Conservation (phyloP, 1,140 invertebrate species). For the Olivierus martensii region DNA sequence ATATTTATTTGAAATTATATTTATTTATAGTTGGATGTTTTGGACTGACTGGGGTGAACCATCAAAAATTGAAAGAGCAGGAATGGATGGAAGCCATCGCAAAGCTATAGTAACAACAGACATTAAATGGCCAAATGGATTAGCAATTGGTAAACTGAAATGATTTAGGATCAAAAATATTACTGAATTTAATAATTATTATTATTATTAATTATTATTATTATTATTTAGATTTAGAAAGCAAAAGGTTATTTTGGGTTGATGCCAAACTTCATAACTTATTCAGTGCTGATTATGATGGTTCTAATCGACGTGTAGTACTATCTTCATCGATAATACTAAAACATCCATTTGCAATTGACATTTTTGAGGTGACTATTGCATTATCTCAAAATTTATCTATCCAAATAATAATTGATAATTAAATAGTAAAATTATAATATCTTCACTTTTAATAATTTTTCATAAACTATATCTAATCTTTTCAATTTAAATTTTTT, state of each 20-base stretch:
- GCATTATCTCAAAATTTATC: no score
- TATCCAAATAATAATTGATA: no score
- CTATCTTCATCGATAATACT: conserved; percentile 37
- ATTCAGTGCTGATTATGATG: conserved; percentile 74
- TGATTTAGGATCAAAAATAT: neutral
- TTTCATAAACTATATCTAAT: no score
- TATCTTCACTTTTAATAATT: no score
- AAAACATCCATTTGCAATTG: conserved; percentile 83
- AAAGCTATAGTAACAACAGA: conserved; percentile 70
- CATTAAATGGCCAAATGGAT: conserved; percentile 89
- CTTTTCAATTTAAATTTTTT: no score
- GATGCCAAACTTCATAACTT: conserved; percentile 89
- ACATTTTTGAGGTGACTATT: conserved; percentile 52
- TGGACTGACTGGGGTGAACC: conserved; percentile 87
- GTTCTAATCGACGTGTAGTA: conserved; percentile 55
- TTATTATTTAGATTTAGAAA: conserved; percentile 45
- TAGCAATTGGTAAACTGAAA: conserved; percentile 46
- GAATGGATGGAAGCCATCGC: conserved; percentile 84
- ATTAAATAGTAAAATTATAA: no score
- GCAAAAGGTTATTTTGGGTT: conserved; percentile 78
- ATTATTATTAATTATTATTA: no score
- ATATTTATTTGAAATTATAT: neutral
- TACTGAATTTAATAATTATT: neutral
- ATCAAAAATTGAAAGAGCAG: conserved; percentile 80
- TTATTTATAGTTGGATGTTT: conserved; percentile 58